Percentiles rank a stretch among this genome's conserved stretches.
These are phyloP conservation scores for Brachyrhaphis roseni DNA, from an alignment of 2,797 vertebrate species.

Conservation along the genomic window DNA sequence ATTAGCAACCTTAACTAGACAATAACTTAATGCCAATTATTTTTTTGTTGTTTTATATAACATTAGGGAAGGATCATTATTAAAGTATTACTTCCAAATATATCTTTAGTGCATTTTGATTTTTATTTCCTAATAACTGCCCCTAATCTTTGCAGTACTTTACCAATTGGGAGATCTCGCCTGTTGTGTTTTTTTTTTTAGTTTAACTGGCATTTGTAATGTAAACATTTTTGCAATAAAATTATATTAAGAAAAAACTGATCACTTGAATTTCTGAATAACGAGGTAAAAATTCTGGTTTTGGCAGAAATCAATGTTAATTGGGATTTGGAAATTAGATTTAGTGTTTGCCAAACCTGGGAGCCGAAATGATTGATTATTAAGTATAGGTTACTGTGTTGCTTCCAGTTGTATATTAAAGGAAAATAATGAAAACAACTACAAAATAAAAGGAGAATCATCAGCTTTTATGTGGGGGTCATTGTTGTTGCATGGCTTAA, in stretches of 20 bases:
- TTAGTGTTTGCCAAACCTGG: not conserved
- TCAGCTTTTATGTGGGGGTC: not conserved
- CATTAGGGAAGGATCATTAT: not conserved
- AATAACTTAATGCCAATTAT: not conserved
- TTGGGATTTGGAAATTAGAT: not conserved
- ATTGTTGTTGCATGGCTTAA: not conserved
- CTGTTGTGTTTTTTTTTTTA: not conserved
- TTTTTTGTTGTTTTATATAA: not conserved
- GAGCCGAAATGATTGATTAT: not conserved
- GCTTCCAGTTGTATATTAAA: not conserved
- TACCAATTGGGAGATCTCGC: not conserved
- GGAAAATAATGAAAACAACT: not conserved
- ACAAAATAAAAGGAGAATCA: not conserved
- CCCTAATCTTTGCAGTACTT: not conserved
- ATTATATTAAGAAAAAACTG: not conserved
- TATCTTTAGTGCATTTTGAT: not conserved
- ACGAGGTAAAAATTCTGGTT: not conserved
- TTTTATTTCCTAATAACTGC: not conserved
- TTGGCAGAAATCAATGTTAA: not conserved
- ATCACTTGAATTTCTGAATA: not conserved
- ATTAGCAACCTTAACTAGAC: not conserved
- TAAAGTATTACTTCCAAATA: not conserved
- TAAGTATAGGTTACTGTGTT: not conserved
- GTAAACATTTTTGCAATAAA: not conserved
- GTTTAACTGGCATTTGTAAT: not conserved